Evolutionary conservation across 1,140 invertebrate species (phyloP), one percentile per base, ranked within the genome.

Genomic region (Uloborus diversus): DNA sequence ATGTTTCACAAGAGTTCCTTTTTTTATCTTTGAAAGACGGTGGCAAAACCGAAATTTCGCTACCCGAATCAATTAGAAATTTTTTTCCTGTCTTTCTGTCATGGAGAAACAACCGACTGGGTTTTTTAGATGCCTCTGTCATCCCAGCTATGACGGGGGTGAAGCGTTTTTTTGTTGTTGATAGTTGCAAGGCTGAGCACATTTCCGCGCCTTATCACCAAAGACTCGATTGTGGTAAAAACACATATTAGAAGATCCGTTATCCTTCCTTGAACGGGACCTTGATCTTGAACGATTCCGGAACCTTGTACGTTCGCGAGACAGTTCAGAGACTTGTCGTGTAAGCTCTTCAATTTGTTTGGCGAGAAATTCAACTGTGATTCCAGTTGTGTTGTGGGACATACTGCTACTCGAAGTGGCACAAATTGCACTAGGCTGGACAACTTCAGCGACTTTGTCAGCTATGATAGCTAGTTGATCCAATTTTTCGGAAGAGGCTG

Each of bases 131-230:
- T 5, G 17, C 37, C 37, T 42, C 37, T 9, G 51, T 42, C 37
- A 42, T 42, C 37, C 37, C 49, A 42, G 37, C 37, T 42, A 42
- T 42, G 37, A 42, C 37, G 7, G 37, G 17, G 20, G 56, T 57
- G 47, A 20, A 81, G 32, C n/a, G 7, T 23, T 57, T 13, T 35
- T 47, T 14, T n/a, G n/a, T 79, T 23, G n/a, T 9, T 65, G 7
- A 25, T 82, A 51, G n/a, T 3, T 51, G 28, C 20, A 75, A 2
- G 30, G 30, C 11, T 35, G 3, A 28, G n/a, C 3, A 4, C 61
- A 37, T 3, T 64, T 64, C 35, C 4, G 9, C 0, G 30, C 30
- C 20, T 35, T 33, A 59, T 27, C 23, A 25, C 56, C 25, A 59
- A 59, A 59, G 5, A 20, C 3, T 5, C 23, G 11, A n/a, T n/a